Evolutionary conservation across 2,888 invertebrate genomes (phyloP).

Genomic region (Geotrupes spiniger): DNA sequence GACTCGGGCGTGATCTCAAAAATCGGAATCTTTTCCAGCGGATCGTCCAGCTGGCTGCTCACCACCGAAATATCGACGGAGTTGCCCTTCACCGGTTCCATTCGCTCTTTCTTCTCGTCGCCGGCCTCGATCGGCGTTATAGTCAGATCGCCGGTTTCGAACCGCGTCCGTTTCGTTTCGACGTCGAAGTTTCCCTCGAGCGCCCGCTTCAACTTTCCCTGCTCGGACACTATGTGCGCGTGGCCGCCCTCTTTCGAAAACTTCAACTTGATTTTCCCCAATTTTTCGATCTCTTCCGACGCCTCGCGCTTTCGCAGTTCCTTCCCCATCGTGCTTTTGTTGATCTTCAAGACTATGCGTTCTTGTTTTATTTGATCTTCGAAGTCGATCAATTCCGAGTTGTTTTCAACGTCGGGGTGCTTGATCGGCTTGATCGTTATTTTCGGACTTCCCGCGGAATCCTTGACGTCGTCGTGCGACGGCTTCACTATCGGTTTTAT

Average conservation of each 20-base stretch:
- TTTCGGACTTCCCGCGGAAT: constrained; percentile 29
- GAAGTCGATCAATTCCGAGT: constrained; percentile 28
- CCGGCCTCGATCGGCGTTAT: constrained; percentile 22
- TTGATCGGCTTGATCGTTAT: constrained; percentile 36
- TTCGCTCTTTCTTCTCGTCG: not conserved
- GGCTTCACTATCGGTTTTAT: constrained; percentile 42
- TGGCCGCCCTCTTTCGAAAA: constrained; percentile 51
- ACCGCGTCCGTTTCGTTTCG: constrained; percentile 24
- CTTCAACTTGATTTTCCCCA: constrained; percentile 56
- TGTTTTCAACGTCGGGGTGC: constrained; percentile 35
- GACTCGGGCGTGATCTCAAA: constrained; percentile 35
- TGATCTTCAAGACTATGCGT: constrained; percentile 63
- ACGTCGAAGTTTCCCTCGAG: constrained; percentile 14
- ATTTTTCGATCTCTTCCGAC: constrained; percentile 44
- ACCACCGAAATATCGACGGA: not conserved
- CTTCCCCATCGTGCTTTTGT: constrained; percentile 52
- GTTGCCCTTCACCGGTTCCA: not conserved
- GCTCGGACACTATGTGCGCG: constrained; percentile 44
- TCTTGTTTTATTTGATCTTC: constrained; percentile 46
- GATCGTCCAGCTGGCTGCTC: constrained; percentile 23
- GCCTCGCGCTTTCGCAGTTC: constrained; percentile 38
- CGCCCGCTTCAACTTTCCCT: constrained; percentile 20
- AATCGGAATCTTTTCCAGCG: constrained; percentile 33
- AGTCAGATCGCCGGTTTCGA: constrained; percentile 26
- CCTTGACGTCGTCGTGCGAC: constrained; percentile 8